These are phyloP conservation scores for Hyperoplus lanceolatus DNA, from an alignment of 2,797 vertebrate species.

Conservation along the genomic window DNA sequence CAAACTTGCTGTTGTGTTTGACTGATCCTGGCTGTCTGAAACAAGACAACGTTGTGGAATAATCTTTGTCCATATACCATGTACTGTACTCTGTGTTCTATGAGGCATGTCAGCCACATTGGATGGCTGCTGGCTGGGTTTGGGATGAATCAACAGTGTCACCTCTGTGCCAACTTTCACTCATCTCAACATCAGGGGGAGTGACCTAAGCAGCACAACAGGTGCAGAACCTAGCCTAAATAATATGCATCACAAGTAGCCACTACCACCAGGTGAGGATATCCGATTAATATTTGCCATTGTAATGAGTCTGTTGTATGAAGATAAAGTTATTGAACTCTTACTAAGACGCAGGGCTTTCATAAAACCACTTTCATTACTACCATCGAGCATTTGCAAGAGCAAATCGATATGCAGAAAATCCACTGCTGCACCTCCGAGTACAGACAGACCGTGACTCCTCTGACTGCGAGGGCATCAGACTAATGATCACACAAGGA, in stretches of 20 bases:
- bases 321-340: slow-evolving; percentile 28
- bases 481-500: slow-evolving; percentile 22
- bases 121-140: slow-evolving; percentile 26
- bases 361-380: slow-evolving; percentile 52
- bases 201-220: slow-evolving; percentile 60
- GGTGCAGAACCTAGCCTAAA: slow-evolving; percentile 49
- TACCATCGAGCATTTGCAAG: slow-evolving; percentile 40
- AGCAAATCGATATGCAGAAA: slow-evolving; percentile 54
- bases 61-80: not conserved
- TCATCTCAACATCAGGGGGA: slow-evolving; percentile 58
- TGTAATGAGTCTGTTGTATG: slow-evolving; percentile 5
- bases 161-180: slow-evolving; percentile 65
- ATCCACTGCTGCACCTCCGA: slow-evolving; percentile 24
- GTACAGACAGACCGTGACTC: slow-evolving; percentile 37
- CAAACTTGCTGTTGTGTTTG: not conserved
- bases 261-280: not conserved
- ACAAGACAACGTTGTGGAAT: not conserved
- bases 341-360: slow-evolving; percentile 34
- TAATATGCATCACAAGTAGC: slow-evolving; percentile 10
- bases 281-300: not conserved
- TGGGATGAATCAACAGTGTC: slow-evolving; percentile 37
- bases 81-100: not conserved
- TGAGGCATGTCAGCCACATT: slow-evolving; percentile 32
- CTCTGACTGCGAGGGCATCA: slow-evolving; percentile 32
- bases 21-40: slow-evolving; percentile 3